Evolutionary conservation across 2,888 invertebrate genomes (phyloP), one percentile per base, ranked within the genome.

Genomic region (Nebria salina): DNA sequence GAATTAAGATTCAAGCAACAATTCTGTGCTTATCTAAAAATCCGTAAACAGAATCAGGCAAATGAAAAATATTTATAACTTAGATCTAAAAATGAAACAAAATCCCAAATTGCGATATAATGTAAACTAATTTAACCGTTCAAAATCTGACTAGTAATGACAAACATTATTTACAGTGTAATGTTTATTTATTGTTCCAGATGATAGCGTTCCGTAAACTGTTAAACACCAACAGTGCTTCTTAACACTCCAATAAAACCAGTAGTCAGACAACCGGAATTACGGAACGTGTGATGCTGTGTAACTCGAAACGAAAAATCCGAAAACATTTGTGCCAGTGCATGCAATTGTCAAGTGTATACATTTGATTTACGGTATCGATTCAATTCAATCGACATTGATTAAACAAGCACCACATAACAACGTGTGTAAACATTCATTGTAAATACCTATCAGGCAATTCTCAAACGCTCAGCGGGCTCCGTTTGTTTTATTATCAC

Each of bases 111-210:
- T 34, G 34, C 5, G 34, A 34, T 34, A 34, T 34, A 20, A 20
- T 20, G 20, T 20, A 20, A 20, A 20, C 20, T 20, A 20, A 20
- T 43, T 43, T 43, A 9, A 43, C 43, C 43, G 6, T 43, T 43
- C 43, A 43, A 43, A 43, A 43, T 43, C 43, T 43, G 6, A 13
- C 13, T 54, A 54, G 13, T 7, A 54, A 54, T 54, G 8, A 2
- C 54, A 5, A 70, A 26, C 70, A 70, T 15, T 70, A 70, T 70
- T 70, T 70, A 26, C 25, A 70, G 13, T 26, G 11, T 76, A 65
- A 65, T 34, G 25, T 65, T 66, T 77, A 72, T 72, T 77, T 77
- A 72, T 77, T 77, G 72, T 77, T 77, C 9, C 77, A 77, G 77
- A 72, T 77, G 72, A 72, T 26, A 34, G 34, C 70, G 15, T 25